Percentiles rank a stretch among this genome's conserved stretches.
Evolutionary conservation across 2,797 vertebrate genomes (phyloP).

Genomic region (Telmatherina bonti): DNA sequence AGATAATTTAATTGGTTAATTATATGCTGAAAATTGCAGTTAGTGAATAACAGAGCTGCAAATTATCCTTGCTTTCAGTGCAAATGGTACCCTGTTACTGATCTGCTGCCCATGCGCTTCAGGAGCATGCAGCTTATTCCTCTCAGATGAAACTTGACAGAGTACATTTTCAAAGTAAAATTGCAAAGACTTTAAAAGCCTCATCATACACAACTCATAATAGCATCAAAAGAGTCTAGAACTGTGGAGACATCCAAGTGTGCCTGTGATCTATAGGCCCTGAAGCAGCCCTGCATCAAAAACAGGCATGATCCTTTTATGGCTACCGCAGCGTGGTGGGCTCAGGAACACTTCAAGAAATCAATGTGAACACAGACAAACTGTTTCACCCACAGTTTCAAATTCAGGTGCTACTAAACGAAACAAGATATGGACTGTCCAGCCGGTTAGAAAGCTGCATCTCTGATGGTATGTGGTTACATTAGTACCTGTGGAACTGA

Average conservation of each 20-base stretch:
- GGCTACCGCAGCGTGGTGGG: no score
- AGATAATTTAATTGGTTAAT: conserved; percentile 4
- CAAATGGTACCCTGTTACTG: conserved; percentile 13
- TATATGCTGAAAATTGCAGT: conserved; percentile 1
- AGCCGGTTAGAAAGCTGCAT: not conserved
- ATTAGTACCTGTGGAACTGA: not conserved
- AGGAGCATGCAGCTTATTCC: conserved; percentile 15
- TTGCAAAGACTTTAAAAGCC: no score
- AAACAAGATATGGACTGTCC: not conserved
- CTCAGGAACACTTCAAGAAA: no score
- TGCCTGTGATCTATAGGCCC: no score
- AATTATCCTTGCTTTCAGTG: conserved; percentile 4
- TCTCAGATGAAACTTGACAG: conserved; percentile 5
- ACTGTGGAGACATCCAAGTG: not conserved
- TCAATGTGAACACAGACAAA: no score
- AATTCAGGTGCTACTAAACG: no score
- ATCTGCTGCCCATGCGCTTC: not conserved
- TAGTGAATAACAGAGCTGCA: conserved; percentile 15
- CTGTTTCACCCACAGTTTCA: no score
- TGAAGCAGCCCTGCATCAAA: no score
- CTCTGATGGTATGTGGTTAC: not conserved
- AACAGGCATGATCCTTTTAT: no score
- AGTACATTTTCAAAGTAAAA: no score
- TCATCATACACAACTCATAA: no score
- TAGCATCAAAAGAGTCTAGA: not conserved